These are phyloP conservation scores for Thaumatotibia leucotreta DNA, from an alignment of 1,140 invertebrate species.

Conservation along the genomic window DNA sequence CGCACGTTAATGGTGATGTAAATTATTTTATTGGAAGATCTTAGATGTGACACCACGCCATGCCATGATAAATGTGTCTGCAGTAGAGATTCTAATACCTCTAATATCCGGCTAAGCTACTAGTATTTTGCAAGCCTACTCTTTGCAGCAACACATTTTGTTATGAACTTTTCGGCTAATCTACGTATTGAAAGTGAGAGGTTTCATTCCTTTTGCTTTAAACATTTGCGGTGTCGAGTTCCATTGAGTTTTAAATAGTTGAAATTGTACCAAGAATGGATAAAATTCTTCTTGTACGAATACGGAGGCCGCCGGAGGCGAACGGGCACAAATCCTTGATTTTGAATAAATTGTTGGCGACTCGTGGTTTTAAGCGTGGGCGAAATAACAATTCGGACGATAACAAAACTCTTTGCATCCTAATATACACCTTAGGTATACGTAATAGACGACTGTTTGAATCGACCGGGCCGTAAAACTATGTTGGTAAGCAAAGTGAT, in stretches of 20 bases:
- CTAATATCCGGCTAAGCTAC: neutral
- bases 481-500: conserved; percentile 15
- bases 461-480: conserved; percentile 33
- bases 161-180: neutral
- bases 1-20: conserved; percentile 29
- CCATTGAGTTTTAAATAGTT: conserved; percentile 3
- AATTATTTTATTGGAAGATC: conserved; percentile 22
- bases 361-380: conserved; percentile 50
- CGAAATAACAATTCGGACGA: conserved; percentile 32
- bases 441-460: conserved; percentile 38
- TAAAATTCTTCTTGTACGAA: conserved; percentile 7
- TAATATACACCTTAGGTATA: conserved; percentile 47
- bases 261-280: conserved; percentile 10
- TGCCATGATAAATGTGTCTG: conserved; percentile 11
- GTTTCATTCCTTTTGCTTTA: neutral
- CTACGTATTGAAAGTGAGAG: conserved; percentile 8
- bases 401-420: conserved; percentile 25
- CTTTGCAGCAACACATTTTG: conserved; percentile 5
- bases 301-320: conserved; percentile 24
- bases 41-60: neutral
- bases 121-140: conserved; percentile 8
- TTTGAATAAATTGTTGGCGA: conserved; percentile 60
- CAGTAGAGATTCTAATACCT: neutral
- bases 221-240: neutral
- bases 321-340: conserved; percentile 52